Evolutionary conservation across 2,888 invertebrate genomes (phyloP).

Genomic region (Cosmopolites sordidus): DNA sequence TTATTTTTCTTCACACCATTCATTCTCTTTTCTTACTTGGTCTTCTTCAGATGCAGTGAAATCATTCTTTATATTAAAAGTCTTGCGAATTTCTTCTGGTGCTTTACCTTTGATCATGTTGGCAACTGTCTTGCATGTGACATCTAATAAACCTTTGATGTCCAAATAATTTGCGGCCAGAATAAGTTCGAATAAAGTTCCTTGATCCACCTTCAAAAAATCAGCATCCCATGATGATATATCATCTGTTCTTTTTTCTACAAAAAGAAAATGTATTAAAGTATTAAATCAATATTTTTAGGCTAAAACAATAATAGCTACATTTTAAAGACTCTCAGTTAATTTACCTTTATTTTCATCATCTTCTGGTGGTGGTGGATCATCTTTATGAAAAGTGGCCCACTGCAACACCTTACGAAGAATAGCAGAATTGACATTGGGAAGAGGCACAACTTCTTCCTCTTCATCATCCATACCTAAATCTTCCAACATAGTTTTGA

Average conservation of each 20-base stretch:
- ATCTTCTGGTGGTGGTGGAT: constrained; percentile 93
- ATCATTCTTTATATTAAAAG: constrained; percentile 96
- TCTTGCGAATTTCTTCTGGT: constrained; percentile 95
- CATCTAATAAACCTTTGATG: constrained; percentile 91
- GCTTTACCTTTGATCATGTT: constrained; percentile 99
- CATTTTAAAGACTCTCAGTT: too few species aligned
- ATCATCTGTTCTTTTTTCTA: constrained; percentile 95
- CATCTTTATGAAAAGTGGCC: constrained; percentile 93
- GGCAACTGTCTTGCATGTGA: constrained; percentile 96
- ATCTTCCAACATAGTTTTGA: constrained; percentile 97
- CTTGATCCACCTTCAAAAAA: constrained; percentile 97
- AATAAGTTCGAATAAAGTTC: constrained; percentile 92
- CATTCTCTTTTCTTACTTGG: constrained; percentile 94
- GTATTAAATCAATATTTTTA: neutral
- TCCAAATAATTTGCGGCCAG: constrained; percentile 96
- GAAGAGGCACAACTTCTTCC: constrained; percentile 92
- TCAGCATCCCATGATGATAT: constrained; percentile 99
- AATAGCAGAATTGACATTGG: constrained; percentile 96
- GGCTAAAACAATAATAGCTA: neutral
- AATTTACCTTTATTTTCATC: constrained; percentile 85
- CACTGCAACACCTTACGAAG: constrained; percentile 89
- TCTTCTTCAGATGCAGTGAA: constrained; percentile 96
- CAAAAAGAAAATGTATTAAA: neutral
- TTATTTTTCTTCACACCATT: constrained; percentile 89
- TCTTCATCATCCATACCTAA: constrained; percentile 88